These are phyloP conservation scores for Harpalus rubripes DNA, from an alignment of 2,888 invertebrate genomes.

Conservation along the genomic window DNA sequence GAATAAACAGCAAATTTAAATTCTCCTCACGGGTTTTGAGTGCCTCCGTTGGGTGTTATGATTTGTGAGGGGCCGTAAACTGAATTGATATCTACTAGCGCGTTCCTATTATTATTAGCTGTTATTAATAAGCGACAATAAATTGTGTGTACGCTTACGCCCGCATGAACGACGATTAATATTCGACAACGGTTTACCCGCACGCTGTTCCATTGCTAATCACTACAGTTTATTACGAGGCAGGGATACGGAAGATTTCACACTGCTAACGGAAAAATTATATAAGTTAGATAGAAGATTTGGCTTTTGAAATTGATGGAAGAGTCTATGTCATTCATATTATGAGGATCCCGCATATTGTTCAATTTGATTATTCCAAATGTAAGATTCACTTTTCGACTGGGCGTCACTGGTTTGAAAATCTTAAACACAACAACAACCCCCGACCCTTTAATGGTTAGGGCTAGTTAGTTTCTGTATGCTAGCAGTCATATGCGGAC, in stretches of 20 bases:
- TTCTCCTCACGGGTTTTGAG: constrained; percentile 40
- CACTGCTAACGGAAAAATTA: not conserved
- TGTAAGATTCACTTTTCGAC: too few relatives aligned
- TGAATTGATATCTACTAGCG: constrained; percentile 62
- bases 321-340: too few relatives aligned
- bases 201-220: not conserved
- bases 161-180: constrained; percentile 53
- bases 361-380: too few relatives aligned
- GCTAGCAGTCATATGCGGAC: too few relatives aligned
- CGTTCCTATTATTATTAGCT: constrained; percentile 64
- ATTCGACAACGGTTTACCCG: constrained; percentile 50
- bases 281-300: too few relatives aligned
- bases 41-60: constrained; percentile 20
- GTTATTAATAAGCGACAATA: constrained; percentile 66
- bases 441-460: too few relatives aligned
- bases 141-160: constrained; percentile 57
- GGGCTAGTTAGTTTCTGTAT: too few relatives aligned
- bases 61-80: constrained; percentile 59
- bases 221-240: not conserved
- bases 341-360: too few relatives aligned
- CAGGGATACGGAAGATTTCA: not conserved
- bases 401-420: too few relatives aligned
- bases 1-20: constrained; percentile 51
- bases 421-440: too few relatives aligned
- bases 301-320: too few relatives aligned